Conservation (phyloP, 2,888 invertebrate species). For the Macaria notata region DNA sequence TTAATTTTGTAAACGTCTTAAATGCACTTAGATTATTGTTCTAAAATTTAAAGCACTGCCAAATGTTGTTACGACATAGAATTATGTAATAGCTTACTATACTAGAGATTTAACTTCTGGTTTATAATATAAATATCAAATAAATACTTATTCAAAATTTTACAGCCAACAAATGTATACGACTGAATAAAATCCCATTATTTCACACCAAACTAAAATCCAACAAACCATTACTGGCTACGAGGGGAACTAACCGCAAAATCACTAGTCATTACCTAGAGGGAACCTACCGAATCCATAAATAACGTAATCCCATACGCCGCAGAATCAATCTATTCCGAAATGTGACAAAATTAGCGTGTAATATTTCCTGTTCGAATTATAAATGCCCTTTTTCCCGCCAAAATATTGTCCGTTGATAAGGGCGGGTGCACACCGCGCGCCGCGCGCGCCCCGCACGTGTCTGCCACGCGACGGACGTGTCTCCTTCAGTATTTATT, state of each 20-base stretch:
- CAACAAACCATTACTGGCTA: conserved; percentile 12
- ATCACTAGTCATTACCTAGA: conserved; percentile 35
- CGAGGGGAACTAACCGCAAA: conserved; percentile 32
- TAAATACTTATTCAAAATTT: too few species aligned
- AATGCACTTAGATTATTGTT: too few species aligned
- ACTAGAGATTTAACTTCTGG: too few species aligned
- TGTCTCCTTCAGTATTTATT: conserved; percentile 69
- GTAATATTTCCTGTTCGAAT: conserved; percentile 78
- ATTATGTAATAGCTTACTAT: too few species aligned
- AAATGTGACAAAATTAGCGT: conserved; percentile 78
- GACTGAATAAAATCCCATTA: too few species aligned
- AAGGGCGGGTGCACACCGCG: conserved; percentile 45
- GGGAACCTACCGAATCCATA: conserved; percentile 39
- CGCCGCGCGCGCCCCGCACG: conserved; percentile 53
- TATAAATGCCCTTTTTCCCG: conserved; percentile 69
- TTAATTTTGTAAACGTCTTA: too few species aligned
- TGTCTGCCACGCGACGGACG: conserved; percentile 41
- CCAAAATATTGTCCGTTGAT: conserved; percentile 52
- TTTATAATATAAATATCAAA: too few species aligned
- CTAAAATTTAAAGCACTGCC: too few species aligned
- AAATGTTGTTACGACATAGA: too few species aligned
- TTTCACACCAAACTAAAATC: conserved; percentile 8
- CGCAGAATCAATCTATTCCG: conserved; percentile 71
- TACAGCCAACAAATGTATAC: too few species aligned
- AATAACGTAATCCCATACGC: conserved; percentile 56